These are phyloP conservation scores for Podarcis siculus DNA, from an alignment of 2,797 vertebrate genomes.

Conservation along the genomic window DNA sequence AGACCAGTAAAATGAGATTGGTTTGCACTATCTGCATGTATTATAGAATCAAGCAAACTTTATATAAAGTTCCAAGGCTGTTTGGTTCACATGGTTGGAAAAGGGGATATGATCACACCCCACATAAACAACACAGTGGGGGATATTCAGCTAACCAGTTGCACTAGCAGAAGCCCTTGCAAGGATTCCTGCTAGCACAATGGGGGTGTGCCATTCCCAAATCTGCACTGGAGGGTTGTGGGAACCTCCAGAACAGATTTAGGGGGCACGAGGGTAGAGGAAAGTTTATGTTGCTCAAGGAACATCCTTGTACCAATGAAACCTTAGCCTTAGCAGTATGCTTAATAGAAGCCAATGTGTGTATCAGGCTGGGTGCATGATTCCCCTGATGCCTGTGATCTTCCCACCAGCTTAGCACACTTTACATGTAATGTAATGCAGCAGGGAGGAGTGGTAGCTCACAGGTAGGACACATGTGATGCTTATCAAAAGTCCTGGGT, in stretches of 20 bases:
- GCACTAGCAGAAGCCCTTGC: too few species aligned
- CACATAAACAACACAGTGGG: not conserved
- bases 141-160: too few species aligned
- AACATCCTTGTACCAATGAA: too few species aligned
- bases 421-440: not conserved
- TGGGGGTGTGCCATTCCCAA: too few species aligned
- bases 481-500: not conserved
- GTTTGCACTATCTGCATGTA: not conserved
- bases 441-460: not conserved
- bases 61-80: not conserved
- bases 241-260: too few species aligned
- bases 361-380: not conserved
- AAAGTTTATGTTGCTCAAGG: too few species aligned
- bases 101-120: not conserved
- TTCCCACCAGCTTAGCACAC: not conserved
- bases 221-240: too few species aligned
- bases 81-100: not conserved
- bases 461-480: not conserved
- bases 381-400: not conserved
- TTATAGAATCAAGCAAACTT: not conserved
- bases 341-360: not conserved
- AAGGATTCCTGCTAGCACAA: too few species aligned
- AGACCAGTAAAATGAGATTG: not conserved
- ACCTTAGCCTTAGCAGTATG: too few species aligned
- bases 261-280: too few species aligned